Conservation (phyloP, 92 coral and sea anemone genomes). For the Scolanthus callimorphus region DNA sequence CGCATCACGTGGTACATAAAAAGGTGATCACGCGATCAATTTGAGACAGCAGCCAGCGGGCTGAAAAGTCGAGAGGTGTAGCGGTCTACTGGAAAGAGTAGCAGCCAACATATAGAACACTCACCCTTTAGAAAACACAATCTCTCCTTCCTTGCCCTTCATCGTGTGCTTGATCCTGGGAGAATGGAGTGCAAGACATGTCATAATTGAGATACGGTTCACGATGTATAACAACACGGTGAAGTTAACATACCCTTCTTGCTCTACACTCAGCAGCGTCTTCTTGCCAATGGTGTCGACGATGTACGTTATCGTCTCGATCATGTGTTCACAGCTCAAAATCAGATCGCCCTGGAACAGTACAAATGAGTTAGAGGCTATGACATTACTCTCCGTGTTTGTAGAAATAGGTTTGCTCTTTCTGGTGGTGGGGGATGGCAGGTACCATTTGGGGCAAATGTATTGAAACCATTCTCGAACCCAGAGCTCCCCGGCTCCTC, state of each 20-base stretch:
- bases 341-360: conserved; percentile 87
- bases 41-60: no score
- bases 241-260: conserved; percentile 58
- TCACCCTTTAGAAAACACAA: conserved; percentile 86
- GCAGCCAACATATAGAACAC: no score
- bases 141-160: conserved; percentile 74
- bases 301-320: conserved; percentile 71
- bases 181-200: neutral
- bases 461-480: no score
- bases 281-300: conserved; percentile 56
- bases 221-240: neutral
- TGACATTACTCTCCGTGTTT: no score
- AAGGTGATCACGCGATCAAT: no score
- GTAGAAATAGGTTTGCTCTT: no score
- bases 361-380: no score
- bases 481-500: no score
- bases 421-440: no score
- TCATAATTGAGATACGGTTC: neutral
- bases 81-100: no score
- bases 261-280: conserved; percentile 56
- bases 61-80: no score
- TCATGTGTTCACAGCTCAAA: conserved; percentile 64
- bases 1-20: neutral
- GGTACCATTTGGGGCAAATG: no score
- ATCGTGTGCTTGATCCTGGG: conserved; percentile 83